Percentiles rank a stretch among this genome's conserved stretches.
Conservation (phyloP, 2,797 vertebrate genomes). For the Jordanella pulchra region DNA sequence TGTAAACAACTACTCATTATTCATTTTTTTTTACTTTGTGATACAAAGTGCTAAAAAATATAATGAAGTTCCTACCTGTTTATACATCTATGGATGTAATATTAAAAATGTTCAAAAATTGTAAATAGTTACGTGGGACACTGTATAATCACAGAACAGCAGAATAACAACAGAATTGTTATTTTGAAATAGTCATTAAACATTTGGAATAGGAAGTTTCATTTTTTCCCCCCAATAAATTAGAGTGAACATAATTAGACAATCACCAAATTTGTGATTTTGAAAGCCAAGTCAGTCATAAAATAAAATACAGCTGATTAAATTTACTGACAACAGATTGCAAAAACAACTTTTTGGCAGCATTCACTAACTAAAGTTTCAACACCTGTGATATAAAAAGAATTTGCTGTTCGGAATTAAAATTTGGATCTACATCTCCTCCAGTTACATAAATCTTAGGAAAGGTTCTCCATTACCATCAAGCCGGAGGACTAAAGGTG, state of each 20-base stretch:
- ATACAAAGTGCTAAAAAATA: neutral
- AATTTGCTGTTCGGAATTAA: neutral
- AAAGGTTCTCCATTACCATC: conserved; percentile 80
- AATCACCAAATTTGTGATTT: conserved; percentile 6
- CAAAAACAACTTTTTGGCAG: conserved; percentile 14
- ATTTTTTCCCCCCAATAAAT: conserved; percentile 5
- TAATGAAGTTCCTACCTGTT: neutral
- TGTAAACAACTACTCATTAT: neutral
- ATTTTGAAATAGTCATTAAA: conserved; percentile 1
- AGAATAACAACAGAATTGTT: too few relatives aligned
- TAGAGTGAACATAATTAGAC: neutral
- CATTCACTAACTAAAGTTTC: conserved; percentile 17
- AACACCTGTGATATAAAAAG: conserved; percentile 9
- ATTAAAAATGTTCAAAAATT: neutral
- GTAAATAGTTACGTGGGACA: neutral
- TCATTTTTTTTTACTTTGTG: neutral
- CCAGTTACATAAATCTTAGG: neutral
- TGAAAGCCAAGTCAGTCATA: conserved; percentile 14
- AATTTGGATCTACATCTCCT: neutral
- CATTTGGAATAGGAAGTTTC: conserved; percentile 9
- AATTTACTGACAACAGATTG: neutral
- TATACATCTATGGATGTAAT: too few relatives aligned
- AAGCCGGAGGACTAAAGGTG: conserved; percentile 87
- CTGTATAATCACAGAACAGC: neutral
- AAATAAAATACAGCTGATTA: conserved; percentile 19